Evolutionary conservation across 2,888 invertebrate genomes (phyloP), one percentile per base, ranked within the genome.

Genomic region (Anthophora plumipes): DNA sequence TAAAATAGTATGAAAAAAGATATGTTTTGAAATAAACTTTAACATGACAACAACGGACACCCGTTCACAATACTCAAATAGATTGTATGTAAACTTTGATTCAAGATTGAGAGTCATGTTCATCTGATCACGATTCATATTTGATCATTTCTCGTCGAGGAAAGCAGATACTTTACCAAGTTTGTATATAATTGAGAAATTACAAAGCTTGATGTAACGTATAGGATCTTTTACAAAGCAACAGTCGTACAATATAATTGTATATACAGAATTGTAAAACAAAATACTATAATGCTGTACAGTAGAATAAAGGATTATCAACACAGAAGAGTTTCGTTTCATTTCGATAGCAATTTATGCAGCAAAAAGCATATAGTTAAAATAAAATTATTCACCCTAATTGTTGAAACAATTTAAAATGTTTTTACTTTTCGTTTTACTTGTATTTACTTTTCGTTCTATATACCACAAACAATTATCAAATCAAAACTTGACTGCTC

Each of bases 291-390:
- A 85, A 71, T 80, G 88, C 86, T 91, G 90, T 91, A 91, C 90
- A 91, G 89, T 90, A 88, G 88, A 89, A 85, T 86, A 90, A 90
- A 89, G 46, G 64, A 87, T 82, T 82, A 84, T 84, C 77, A 71
- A 87, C 87, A 52, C 20, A 52, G 41, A 20, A 54, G 11, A 25
- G 12, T 17, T 55, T n/a, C 25, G 5, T 41, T 55, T 2, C 25
- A 54, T 9, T 66, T 66, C 4, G 17, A 0, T 48, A 7, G 7
- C 1, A 0, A 48, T 48, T 48, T 17, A 14, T 17, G 17, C 14
- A 48, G 31, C 31, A 31, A 31, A 31, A 31, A 4, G n/a, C n/a
- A n/a, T 4, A 31, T 4, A 31, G 31, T 31, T 31, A 1, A 4
- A 31, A 31, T 31, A 31, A 31, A 31, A 1, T 31, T 31, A 31